Conservation (phyloP, 2,797 vertebrate species). For the Chelmon rostratus region DNA sequence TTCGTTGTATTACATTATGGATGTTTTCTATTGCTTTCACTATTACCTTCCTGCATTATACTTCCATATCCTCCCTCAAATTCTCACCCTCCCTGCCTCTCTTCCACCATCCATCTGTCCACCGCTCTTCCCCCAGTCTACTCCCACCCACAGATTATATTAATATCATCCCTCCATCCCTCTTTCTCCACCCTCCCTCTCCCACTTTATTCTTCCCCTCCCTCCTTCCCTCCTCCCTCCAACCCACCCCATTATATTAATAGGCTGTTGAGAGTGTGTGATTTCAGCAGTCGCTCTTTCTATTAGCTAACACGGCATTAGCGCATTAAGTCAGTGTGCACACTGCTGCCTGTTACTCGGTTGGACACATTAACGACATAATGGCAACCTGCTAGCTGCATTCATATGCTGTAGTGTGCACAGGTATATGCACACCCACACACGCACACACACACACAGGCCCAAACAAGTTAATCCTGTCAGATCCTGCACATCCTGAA, state of each 20-base stretch:
- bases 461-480: constrained; percentile 39
- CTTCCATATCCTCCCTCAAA: constrained; percentile 1
- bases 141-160: constrained; percentile 48
- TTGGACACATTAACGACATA: constrained; percentile 55
- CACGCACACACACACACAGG: background rate
- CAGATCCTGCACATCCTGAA: constrained; percentile 16
- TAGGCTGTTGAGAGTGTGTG: constrained; percentile 59
- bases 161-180: constrained; percentile 30
- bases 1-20: constrained; percentile 18
- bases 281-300: constrained; percentile 67
- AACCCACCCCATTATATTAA: constrained; percentile 67
- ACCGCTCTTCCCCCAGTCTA: constrained; percentile 21
- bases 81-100: constrained; percentile 14
- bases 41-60: background rate
- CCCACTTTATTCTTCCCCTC: background rate
- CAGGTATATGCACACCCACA: background rate
- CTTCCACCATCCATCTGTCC: background rate
- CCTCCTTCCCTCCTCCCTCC: constrained; percentile 6
- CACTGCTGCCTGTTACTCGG: constrained; percentile 48
- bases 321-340: constrained; percentile 61
- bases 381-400: constrained; percentile 37
- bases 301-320: constrained; percentile 68
- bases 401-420: constrained; percentile 35
- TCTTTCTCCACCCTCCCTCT: constrained; percentile 15
- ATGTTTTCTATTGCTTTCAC: constrained; percentile 36